phyloP scores from a whole-genome alignment of 2,888 invertebrate genomes.

The Tetragonula carbonaria region DNA sequence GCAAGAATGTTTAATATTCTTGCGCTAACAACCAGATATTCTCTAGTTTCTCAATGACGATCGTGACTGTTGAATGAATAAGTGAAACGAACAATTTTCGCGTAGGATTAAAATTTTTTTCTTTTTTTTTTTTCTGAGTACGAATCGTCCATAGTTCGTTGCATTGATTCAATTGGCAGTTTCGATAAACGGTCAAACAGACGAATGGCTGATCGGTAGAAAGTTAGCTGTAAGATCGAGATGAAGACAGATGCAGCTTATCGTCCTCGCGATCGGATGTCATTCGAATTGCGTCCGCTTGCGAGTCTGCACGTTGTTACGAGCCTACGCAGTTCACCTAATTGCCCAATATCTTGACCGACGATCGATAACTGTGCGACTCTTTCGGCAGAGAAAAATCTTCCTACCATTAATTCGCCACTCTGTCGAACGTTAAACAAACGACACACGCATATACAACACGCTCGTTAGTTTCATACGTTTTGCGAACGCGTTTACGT shows the following conservation, averaged over 20 bases:
- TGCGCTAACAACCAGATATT: not conserved
- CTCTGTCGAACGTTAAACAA: conserved; percentile 16
- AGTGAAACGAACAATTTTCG: not conserved
- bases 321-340: conserved; percentile 22
- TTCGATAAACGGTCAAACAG: not conserved
- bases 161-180: not conserved
- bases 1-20: too few species aligned
- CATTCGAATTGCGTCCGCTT: not conserved
- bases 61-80: conserved; percentile 16
- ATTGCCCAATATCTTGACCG: conserved; percentile 21
- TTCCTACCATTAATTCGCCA: conserved; percentile 26
- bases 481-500: conserved; percentile 3
- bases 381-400: conserved; percentile 12
- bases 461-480: not conserved
- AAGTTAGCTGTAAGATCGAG: not conserved
- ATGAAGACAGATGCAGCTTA: conserved; percentile 2
- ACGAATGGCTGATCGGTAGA: not conserved
- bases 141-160: not conserved
- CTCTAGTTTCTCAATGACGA: conserved; percentile 14
- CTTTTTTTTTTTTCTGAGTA: too few species aligned
- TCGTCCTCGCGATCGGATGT: conserved; percentile 1
- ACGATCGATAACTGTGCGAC: not conserved
- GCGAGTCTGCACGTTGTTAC: not conserved
- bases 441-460: conserved; percentile 2
- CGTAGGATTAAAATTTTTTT: not conserved